Evolutionary conservation across 2,797 vertebrate species (phyloP).

Genomic region (Pelodytes ibericus): DNA sequence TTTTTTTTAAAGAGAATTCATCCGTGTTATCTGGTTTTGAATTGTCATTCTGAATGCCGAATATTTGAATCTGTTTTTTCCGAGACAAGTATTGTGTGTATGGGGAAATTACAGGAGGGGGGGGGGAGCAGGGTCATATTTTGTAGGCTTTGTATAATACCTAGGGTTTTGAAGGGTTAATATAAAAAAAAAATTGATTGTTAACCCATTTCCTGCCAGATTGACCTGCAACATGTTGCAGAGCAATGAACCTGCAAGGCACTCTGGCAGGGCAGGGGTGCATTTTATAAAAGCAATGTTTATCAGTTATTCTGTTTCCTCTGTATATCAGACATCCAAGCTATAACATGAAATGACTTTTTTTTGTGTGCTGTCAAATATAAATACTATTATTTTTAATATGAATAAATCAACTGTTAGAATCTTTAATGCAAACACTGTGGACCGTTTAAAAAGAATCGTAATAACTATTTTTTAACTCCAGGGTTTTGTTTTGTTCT

Average conservation of each 20-base stretch:
- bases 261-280: slow-evolving; percentile 22
- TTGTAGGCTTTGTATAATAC: slow-evolving; percentile 79
- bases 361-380: slow-evolving; percentile 79
- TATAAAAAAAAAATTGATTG: slow-evolving; percentile 72
- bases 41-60: slow-evolving; percentile 75
- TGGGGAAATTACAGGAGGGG: slow-evolving; percentile 57
- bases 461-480: slow-evolving; percentile 88
- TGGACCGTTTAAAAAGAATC: slow-evolving; percentile 77
- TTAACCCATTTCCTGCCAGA: slow-evolving; percentile 52
- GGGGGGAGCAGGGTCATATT: slow-evolving; percentile 65
- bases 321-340: slow-evolving; percentile 79
- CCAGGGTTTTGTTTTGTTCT: slow-evolving; percentile 65
- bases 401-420: slow-evolving; percentile 86
- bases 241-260: slow-evolving; percentile 4
- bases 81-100: slow-evolving; percentile 50
- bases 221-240: slow-evolving; percentile 5
- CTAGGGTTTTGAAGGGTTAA: slow-evolving; percentile 76
- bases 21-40: slow-evolving; percentile 64
- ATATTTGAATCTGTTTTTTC: slow-evolving; percentile 49
- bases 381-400: slow-evolving; percentile 98
- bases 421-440: slow-evolving; percentile 88
- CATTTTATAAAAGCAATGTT: slow-evolving; percentile 54
- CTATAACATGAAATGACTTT: slow-evolving; percentile 68
- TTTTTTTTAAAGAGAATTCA: slow-evolving; percentile 57
- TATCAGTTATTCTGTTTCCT: slow-evolving; percentile 62